Percentiles rank a stretch among this genome's conserved stretches.
phyloP scores from a whole-genome alignment of 2,888 invertebrate genomes.

The Coleophora flavipennella region DNA sequence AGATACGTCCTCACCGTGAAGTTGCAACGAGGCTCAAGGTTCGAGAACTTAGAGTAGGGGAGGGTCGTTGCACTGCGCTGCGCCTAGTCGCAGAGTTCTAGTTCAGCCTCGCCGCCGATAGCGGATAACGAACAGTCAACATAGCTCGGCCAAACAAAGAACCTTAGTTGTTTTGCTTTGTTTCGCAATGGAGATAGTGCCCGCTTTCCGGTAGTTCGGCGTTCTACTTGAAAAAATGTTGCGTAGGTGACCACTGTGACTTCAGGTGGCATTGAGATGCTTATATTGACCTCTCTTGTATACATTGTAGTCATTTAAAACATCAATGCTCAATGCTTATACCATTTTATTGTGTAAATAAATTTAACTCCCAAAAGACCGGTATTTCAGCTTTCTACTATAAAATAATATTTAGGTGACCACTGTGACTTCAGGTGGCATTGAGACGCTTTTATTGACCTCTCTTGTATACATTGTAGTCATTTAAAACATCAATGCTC shows the following conservation, averaged over 20 bases:
- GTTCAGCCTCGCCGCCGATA: slow-evolving; percentile 42
- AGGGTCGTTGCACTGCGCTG: slow-evolving; percentile 42
- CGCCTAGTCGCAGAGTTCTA: slow-evolving; percentile 27
- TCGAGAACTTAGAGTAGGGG: slow-evolving; percentile 30
- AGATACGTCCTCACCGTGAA: too few relatives aligned
- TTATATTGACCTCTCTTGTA: too few relatives aligned
- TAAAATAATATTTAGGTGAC: background rate
- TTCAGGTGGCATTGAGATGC: too few relatives aligned
- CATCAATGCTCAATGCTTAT: too few relatives aligned
- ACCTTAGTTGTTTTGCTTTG: slow-evolving; percentile 54
- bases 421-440: background rate
- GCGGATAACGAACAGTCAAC: slow-evolving; percentile 66
- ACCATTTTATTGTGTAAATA: too few relatives aligned
- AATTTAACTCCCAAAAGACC: too few relatives aligned
- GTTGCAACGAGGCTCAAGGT: too few relatives aligned
- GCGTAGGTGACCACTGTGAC: background rate
- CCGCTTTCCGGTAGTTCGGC: slow-evolving; percentile 34
- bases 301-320: too few relatives aligned
- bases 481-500: too few relatives aligned
- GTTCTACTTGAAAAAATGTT: background rate
- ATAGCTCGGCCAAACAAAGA: slow-evolving; percentile 53
- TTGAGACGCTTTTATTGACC: too few relatives aligned
- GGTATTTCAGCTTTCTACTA: slow-evolving; percentile 16
- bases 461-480: too few relatives aligned
- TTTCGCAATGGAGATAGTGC: slow-evolving; percentile 52